Evolutionary conservation across 2,113 vertebrate species (phyloP), one percentile per base, ranked within the genome.

Genomic region (Tyto alba): DNA sequence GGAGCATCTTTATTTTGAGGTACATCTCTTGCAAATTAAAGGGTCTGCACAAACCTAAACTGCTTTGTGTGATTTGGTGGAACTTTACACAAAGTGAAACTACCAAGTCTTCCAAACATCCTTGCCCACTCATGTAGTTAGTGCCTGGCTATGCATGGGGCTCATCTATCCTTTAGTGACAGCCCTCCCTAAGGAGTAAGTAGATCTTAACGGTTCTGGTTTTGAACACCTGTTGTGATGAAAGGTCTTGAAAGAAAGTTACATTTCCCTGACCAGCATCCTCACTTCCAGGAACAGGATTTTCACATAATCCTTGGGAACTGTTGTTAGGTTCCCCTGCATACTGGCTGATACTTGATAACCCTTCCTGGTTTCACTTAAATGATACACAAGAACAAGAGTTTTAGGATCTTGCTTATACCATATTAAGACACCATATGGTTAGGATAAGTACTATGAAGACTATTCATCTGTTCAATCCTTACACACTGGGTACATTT

Each of bases 151-250:
- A 11, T 27, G 9, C 16, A 29, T 16, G 2, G 6, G 27, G 5
- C 23, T 91, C 0, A 0, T 59, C 17, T 27, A 63, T 14, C 13
- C 23, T 21, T 45, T 16, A 43, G 10, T 27, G 21, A 30, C 2
- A 53, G 9, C 43, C 13, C 72, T 2, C 10, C 5, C 29, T 38
- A 21, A 55, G 38, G 41, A 57, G 2, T n/a, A 84, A 53, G 11
- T 11, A 64, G 25, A 38, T 57, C 22, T 36, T 29, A 66, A 36
- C 36, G 5, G 16, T 57, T 89, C 41, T 67, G 15, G 59, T 38
- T 89, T 79, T 60, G 23, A 91, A n/a, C 8, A n/a, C 16, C 29
- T 36, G 9, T 21, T 82, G 10, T 27, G 9, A 72, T 72, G 60
- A 76, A 75, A 47, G 3, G 5, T 52, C 57, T 76, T 76, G 27